phyloP scores from a whole-genome alignment of 2,797 vertebrate genomes.

The Labeo calbasu region DNA sequence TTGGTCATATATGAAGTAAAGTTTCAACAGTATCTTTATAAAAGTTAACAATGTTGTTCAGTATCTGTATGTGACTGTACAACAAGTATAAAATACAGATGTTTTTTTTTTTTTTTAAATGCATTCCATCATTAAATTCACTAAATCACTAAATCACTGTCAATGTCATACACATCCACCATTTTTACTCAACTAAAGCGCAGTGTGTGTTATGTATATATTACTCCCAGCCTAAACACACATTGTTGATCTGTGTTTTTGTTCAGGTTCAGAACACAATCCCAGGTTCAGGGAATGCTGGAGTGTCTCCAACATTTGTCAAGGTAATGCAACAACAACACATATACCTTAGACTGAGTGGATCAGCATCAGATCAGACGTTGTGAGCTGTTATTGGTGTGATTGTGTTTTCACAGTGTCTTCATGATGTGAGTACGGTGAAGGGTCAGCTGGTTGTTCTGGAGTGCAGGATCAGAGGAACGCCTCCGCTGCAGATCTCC shows the following conservation, averaged over 20 bases:
- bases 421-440: constrained; percentile 82
- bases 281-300: constrained; percentile 70
- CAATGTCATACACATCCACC: background rate
- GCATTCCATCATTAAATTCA: background rate
- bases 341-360: no score
- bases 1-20: background rate
- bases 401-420: constrained; percentile 70
- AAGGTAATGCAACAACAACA: constrained; percentile 77
- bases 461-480: constrained; percentile 84
- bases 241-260: background rate
- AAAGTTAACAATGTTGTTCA: no score
- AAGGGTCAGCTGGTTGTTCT: constrained; percentile 85
- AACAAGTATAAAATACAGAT: no score
- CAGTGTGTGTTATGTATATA: background rate
- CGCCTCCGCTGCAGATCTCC: constrained; percentile 80
- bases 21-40: no score
- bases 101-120: background rate
- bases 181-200: no score
- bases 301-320: constrained; percentile 81
- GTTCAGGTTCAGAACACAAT: constrained; percentile 80
- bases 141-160: no score
- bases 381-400: background rate
- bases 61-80: no score
- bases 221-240: background rate
- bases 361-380: background rate